Evolutionary conservation across 2,888 invertebrate genomes (phyloP).

Genomic region (Agonopterix arenella): DNA sequence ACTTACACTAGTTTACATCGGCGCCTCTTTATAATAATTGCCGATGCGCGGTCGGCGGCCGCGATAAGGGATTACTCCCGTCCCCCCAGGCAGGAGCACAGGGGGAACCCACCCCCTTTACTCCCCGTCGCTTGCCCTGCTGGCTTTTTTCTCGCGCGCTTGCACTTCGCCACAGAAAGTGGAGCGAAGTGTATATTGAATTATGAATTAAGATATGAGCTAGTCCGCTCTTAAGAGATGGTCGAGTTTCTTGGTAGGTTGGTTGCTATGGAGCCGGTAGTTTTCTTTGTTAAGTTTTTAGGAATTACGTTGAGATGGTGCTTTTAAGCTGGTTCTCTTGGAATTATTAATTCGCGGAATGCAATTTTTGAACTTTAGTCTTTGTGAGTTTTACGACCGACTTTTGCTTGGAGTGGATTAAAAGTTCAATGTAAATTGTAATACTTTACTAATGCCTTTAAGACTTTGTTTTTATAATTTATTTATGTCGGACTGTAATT

Average conservation of each 20-base stretch:
- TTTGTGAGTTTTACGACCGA: background rate
- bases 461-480: too few species aligned
- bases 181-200: slow-evolving; percentile 57
- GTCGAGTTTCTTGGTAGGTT: slow-evolving; percentile 7
- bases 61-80: slow-evolving; percentile 61
- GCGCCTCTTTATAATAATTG: slow-evolving; percentile 61
- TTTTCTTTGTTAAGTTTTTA: background rate
- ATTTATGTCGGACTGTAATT: too few species aligned
- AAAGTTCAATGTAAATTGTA: too few species aligned
- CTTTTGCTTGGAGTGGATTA: background rate
- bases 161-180: slow-evolving; percentile 52
- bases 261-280: background rate
- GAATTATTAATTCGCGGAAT: too few species aligned
- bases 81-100: slow-evolving; percentile 21
- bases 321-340: too few species aligned
- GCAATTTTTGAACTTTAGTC: background rate
- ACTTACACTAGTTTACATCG: slow-evolving; percentile 40
- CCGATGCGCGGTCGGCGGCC: slow-evolving; percentile 58
- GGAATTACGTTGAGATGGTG: too few species aligned
- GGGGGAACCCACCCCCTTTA: slow-evolving; percentile 10
- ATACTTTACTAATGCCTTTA: too few species aligned
- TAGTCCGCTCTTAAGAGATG: slow-evolving; percentile 16
- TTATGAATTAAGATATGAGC: slow-evolving; percentile 64
- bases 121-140: slow-evolving; percentile 31
- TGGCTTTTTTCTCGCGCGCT: slow-evolving; percentile 61